These are phyloP conservation scores for Holcopasites calliopsidis DNA, from an alignment of 1,140 invertebrate species.

Conservation along the genomic window DNA sequence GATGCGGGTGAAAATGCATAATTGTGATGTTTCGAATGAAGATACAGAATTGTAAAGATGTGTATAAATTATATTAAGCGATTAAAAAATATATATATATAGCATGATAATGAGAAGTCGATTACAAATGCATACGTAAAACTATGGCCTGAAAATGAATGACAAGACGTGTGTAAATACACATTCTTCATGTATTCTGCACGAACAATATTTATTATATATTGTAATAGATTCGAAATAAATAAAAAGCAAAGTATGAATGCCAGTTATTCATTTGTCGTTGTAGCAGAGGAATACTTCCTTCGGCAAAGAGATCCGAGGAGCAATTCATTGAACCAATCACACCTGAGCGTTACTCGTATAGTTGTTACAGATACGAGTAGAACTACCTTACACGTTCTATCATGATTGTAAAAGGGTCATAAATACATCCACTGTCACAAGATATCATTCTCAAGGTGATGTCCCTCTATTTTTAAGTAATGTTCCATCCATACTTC, in stretches of 20 bases:
- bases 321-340: neutral
- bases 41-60: constrained; percentile 62
- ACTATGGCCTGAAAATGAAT: constrained; percentile 72
- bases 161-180: constrained; percentile 71
- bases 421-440: constrained; percentile 31
- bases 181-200: constrained; percentile 70
- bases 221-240: constrained; percentile 73
- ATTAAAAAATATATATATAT: constrained; percentile 32
- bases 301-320: neutral
- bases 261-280: constrained; percentile 17
- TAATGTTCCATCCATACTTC: neutral
- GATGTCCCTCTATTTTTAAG: neutral
- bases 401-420: constrained; percentile 9
- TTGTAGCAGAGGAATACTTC: neutral
- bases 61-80: constrained; percentile 66
- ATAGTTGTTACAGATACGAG: neutral
- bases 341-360: neutral
- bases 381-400: neutral
- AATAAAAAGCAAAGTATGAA: constrained; percentile 68
- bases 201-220: constrained; percentile 76
- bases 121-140: constrained; percentile 72
- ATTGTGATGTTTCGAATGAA: constrained; percentile 58
- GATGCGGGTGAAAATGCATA: constrained; percentile 59
- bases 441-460: constrained; percentile 32
- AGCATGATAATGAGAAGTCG: constrained; percentile 52